Conservation (phyloP, 1,140 invertebrate genomes). For the Cotesia vestalis region DNA sequence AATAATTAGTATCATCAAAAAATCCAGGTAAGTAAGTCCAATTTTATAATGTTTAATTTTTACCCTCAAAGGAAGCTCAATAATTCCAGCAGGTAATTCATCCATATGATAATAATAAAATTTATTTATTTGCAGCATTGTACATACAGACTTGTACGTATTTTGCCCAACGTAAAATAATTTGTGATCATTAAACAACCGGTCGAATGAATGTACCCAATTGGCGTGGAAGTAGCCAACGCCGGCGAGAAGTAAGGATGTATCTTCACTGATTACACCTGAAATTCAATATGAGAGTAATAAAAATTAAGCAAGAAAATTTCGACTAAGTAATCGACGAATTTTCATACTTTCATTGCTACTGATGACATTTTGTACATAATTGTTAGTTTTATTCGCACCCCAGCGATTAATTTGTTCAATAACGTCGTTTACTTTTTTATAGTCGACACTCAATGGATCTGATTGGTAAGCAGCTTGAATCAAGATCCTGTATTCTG, state of each 20-base stretch:
- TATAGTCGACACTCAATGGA: not conserved
- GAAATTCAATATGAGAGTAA: not conserved
- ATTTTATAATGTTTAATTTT: not conserved
- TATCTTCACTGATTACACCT: not conserved
- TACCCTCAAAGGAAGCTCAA: conserved; percentile 10
- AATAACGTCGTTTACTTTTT: not conserved
- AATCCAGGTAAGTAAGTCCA: not conserved
- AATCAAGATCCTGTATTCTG: not conserved
- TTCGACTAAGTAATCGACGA: too few species aligned
- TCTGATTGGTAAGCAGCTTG: not conserved
- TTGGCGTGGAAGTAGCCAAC: not conserved
- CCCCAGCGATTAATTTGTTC: not conserved
- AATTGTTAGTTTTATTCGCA: not conserved
- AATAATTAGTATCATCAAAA: not conserved
- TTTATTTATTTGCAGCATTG: not conserved
- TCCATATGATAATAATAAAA: not conserved
- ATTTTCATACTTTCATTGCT: not conserved
- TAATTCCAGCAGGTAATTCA: not conserved
- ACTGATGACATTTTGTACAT: not conserved
- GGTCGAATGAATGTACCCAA: not conserved
- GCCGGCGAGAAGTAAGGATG: not conserved
- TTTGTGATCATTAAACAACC: not conserved
- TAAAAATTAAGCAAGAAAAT: too few species aligned
- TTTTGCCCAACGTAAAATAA: not conserved
- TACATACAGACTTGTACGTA: not conserved